Percentiles rank a stretch among this genome's conserved stretches.
These are phyloP conservation scores for Psittacus erithacus DNA, from an alignment of 2,113 vertebrate genomes.

Conservation along the genomic window DNA sequence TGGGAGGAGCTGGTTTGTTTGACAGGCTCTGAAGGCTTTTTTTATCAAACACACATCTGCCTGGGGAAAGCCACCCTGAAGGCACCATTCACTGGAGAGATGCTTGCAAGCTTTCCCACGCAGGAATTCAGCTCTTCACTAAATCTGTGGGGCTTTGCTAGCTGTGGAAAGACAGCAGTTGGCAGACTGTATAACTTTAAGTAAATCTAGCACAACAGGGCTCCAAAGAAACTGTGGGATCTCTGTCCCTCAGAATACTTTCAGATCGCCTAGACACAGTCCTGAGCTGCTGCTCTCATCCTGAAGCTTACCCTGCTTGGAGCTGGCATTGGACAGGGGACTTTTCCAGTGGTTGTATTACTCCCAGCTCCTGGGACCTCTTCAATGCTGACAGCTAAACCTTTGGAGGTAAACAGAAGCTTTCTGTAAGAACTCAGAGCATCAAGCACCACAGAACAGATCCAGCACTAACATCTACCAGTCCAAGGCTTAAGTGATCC, in stretches of 20 bases:
- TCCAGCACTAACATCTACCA: neutral
- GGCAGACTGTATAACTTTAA: neutral
- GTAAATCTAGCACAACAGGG: neutral
- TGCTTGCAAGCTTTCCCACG: neutral
- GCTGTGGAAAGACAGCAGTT: neutral
- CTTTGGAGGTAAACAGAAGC: neutral
- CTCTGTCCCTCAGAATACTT: neutral
- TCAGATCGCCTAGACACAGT: neutral
- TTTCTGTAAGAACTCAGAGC: neutral
- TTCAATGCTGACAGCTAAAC: neutral
- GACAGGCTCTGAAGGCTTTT: neutral
- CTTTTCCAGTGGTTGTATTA: neutral
- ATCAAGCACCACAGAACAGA: neutral
- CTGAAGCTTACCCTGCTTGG: neutral
- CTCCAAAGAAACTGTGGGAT: neutral
- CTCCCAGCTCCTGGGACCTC: neutral
- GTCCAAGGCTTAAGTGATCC: neutral
- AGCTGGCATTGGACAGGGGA: neutral
- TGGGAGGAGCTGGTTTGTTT: neutral
- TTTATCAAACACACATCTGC: neutral
- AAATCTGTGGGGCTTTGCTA: neutral
- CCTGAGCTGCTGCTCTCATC: neutral
- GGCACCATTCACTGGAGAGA: neutral
- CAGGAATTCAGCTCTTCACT: neutral
- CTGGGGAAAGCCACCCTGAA: neutral